These are phyloP conservation scores for Malurus splendens DNA, from an alignment of 2,797 vertebrate species.

Conservation along the genomic window DNA sequence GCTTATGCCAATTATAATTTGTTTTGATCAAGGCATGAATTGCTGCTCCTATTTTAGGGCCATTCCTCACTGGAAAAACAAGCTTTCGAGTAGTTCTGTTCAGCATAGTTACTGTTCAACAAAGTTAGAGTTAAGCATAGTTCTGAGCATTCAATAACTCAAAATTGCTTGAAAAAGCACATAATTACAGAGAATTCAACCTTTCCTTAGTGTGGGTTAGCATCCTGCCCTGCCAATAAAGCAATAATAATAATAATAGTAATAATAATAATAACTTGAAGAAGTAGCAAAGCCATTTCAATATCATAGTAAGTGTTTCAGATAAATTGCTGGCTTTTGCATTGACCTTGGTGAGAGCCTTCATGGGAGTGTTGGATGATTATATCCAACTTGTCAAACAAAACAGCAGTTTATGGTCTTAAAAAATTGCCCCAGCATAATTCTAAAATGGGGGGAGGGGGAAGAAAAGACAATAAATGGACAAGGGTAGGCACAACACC, in stretches of 20 bases:
- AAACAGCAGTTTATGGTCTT: constrained; percentile 28
- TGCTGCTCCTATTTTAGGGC: background rate
- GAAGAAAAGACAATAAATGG: constrained; percentile 10
- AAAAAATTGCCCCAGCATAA: background rate
- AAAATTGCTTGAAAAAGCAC: background rate
- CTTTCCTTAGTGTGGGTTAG: background rate
- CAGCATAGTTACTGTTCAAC: background rate
- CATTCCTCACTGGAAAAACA: background rate
- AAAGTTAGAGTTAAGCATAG: background rate
- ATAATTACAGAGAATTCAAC: background rate
- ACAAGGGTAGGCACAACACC: background rate
- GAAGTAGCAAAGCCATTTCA: background rate
- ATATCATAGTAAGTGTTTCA: constrained; percentile 23
- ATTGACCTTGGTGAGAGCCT: background rate
- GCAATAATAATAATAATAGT: constrained; percentile 21
- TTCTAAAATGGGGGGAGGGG: background rate
- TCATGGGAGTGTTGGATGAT: background rate
- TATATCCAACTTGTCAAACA: constrained; percentile 13
- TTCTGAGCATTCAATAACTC: background rate
- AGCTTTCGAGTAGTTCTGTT: background rate
- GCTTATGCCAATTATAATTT: background rate
- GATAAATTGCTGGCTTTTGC: constrained; percentile 25
- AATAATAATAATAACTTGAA: constrained; percentile 23
- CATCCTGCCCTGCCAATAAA: background rate
- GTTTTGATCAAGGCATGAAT: background rate